Evolutionary conservation across 1,140 invertebrate genomes (phyloP), one percentile per base, ranked within the genome.

Genomic region (Drosophila littoralis): DNA sequence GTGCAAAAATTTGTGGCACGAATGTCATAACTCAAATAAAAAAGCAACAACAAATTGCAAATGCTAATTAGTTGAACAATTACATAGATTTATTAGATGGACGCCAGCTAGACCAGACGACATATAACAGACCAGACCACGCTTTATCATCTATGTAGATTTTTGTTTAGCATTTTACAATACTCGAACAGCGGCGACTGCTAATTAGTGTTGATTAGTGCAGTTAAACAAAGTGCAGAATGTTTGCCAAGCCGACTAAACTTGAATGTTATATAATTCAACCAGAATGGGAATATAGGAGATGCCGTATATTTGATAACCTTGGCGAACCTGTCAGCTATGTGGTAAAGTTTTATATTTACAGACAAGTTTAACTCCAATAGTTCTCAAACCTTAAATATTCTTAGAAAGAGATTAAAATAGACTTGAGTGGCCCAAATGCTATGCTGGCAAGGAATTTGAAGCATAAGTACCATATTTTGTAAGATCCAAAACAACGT

Each of bases 41-140:
- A 28, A 42, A 59, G 66, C 76, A 61, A 75, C 77, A 79, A 74
- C 65, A 58, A 67, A 71, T 70, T 72, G 64, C 51, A 79, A 84
- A 79, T 88, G 76, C 84, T 88, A 89, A 88, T 89, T 88, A 88
- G 77, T 65, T 50, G 22, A 78, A 78, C 80, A 88, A 88, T 88
- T 88, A 81, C 70, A 88, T 71, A 89, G 77, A 76, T 88, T 75
- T 88, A 89, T 89, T 80, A 80, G 77, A 77, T 48, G 80, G 84
- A 78, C 84, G 80, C 77, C 84, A 78, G 63, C 10, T 36, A 48
- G 75, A 57, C 73, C 54, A 77, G 83, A 76, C 77, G 6, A 33
- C 1, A 12, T 35, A 28, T 28, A 28, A 28, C 51, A 50, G 36
- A 35, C 68, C 45, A 40, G 12, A 28, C 59, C 46, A 36, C 17